Conservation (phyloP, 2,113 vertebrate species). For the Aegithalos caudatus region DNA sequence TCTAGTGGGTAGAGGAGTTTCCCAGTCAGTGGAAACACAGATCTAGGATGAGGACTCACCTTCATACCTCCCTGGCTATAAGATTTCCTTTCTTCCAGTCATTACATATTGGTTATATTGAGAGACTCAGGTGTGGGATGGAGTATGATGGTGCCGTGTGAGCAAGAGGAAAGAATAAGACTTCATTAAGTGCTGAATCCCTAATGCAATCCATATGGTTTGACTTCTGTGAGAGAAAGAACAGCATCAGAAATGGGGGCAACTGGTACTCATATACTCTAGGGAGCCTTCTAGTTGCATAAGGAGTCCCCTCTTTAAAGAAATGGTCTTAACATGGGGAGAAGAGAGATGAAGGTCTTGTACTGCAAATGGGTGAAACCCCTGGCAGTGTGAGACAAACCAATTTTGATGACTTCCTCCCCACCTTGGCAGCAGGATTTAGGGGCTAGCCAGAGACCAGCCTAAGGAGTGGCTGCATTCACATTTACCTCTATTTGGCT, state of each 20-base stretch:
- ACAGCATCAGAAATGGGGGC: background rate
- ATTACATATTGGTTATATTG: fast-evolving
- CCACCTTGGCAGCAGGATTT: background rate
- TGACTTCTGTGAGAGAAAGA: background rate
- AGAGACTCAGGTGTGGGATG: background rate
- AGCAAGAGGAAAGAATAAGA: background rate
- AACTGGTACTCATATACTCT: background rate
- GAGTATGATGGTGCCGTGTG: background rate
- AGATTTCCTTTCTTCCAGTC: background rate
- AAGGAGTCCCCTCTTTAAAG: background rate
- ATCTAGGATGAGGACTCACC: background rate
- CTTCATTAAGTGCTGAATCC: background rate
- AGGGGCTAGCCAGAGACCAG: background rate
- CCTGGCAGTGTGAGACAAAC: background rate
- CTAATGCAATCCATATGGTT: background rate
- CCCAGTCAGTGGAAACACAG: background rate
- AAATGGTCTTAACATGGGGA: background rate
- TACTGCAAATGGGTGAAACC: background rate
- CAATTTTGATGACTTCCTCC: background rate
- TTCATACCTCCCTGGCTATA: background rate
- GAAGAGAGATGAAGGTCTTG: background rate
- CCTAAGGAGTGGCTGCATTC: background rate
- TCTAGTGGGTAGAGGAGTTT: background rate
- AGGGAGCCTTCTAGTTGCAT: background rate
- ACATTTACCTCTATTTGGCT: background rate